Evolutionary conservation across 2,113 vertebrate genomes (phyloP).

Genomic region (Tachuris rubrigastra): DNA sequence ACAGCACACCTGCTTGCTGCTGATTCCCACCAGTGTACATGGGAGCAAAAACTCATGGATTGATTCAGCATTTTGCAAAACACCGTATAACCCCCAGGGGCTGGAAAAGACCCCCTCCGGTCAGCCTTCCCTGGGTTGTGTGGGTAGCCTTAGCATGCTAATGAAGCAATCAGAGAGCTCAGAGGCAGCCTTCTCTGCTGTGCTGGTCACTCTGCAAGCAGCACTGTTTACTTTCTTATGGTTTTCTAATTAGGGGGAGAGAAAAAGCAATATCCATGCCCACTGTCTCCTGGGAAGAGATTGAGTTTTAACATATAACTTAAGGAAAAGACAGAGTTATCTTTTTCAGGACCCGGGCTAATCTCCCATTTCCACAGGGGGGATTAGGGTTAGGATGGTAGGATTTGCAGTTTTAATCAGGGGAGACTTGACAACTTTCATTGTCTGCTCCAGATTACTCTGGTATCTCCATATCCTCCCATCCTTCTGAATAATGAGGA

Average conservation of each 20-base stretch:
- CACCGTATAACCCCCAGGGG: not conserved
- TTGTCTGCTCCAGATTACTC: conserved; percentile 20
- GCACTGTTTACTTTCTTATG: conserved; percentile 28
- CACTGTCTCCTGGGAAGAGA: not conserved
- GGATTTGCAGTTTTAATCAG: conserved; percentile 63
- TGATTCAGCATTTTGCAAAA: conserved; percentile 26
- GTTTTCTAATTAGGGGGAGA: conserved; percentile 55
- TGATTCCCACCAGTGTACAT: rapidly evolving
- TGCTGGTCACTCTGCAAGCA: not conserved
- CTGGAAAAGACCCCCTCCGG: not conserved
- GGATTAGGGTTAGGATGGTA: conserved; percentile 38
- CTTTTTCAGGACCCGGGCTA: not conserved
- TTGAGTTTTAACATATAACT: conserved; percentile 34
- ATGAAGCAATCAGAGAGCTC: not conserved
- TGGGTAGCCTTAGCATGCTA: not conserved
- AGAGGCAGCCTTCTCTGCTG: not conserved
- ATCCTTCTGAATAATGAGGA: conserved; percentile 20
- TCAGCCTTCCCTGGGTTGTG: not conserved
- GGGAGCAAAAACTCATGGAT: not conserved
- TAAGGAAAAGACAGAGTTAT: conserved; percentile 46
- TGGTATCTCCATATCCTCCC: not conserved
- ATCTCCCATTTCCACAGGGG: conserved; percentile 44
- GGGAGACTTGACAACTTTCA: conserved; percentile 2
- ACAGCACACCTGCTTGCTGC: rapidly evolving
- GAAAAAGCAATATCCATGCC: conserved; percentile 18